phyloP scores from a whole-genome alignment of 2,888 invertebrate genomes.

The Oxytorus armatus region DNA sequence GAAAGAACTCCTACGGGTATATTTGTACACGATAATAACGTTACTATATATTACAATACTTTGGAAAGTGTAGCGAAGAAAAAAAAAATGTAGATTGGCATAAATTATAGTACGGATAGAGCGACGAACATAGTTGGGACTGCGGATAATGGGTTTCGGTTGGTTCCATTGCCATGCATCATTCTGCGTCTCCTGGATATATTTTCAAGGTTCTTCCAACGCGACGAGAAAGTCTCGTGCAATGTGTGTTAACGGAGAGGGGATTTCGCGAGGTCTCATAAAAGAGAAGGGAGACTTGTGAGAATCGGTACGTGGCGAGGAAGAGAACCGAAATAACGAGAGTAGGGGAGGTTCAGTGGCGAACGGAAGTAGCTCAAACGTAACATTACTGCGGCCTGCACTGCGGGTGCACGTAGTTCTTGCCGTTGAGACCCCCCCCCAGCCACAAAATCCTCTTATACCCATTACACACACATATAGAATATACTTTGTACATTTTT shows the following conservation, averaged over 20 bases:
- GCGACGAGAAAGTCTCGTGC: constrained; percentile 31
- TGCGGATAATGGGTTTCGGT: constrained; percentile 46
- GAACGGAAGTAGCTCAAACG: constrained; percentile 62
- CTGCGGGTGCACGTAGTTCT: constrained; percentile 76
- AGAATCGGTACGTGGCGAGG: constrained; percentile 16
- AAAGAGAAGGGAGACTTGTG: not conserved
- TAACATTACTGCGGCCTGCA: constrained; percentile 78
- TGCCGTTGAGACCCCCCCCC: constrained; percentile 26
- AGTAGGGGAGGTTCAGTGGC: constrained; percentile 35
- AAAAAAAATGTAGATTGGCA: constrained; percentile 18
- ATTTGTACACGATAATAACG: constrained; percentile 4
- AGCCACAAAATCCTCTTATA: constrained; percentile 46
- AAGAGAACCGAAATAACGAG: not conserved
- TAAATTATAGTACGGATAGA: not conserved
- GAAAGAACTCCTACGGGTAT: too few species aligned
- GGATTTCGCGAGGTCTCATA: not conserved
- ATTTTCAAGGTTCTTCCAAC: constrained; percentile 61
- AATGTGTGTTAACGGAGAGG: not conserved
- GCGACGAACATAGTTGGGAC: constrained; percentile 15
- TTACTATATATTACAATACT: not conserved
- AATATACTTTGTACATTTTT: not conserved
- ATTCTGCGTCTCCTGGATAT: constrained; percentile 47
- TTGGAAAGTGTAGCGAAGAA: not conserved
- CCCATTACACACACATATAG: not conserved
- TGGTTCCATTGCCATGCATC: constrained; percentile 49